Base-by-base conservation (phyloP, 2,797 vertebrate species). In the Xenentodon cancila region DNA sequence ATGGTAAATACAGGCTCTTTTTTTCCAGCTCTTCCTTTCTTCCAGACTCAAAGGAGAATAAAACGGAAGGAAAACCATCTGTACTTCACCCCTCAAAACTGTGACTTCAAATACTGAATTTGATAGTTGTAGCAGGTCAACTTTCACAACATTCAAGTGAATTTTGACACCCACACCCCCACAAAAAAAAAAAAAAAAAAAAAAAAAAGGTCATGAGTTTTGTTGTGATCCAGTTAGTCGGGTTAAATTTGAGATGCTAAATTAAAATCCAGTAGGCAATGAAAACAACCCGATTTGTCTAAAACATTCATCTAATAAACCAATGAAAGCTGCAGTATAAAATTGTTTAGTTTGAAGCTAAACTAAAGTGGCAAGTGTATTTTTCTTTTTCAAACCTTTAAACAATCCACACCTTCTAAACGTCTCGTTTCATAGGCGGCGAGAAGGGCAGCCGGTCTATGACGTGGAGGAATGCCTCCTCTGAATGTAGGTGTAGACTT, bases 401-500 rank as follows among this genome's bases (percentile, higher is more conserved):
- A 22, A 65, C 59, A 71, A 32, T 64, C 27, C 42, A 54, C 34
- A 71, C 32, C 37, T 12, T 66, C 12, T 47, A 60, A 71, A 68
- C 37, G 53, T 46, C 44, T 30, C 19, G 16, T 4, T 54, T 50
- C 46, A 37, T 32, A 67, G 71, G 73, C 43, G 22, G 47, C 22
- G 18, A 21, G 22, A 59, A 30, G 65, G 53, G 54, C 44, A 43
- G 32, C 57, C 34, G 15, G 66, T 68, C 62, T 92, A 94, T 48
- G 90, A 93, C 15, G 90, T 92, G 25, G 91, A 93, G 12, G 93
- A 93, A 53, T 92, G 92, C 68, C 96, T 94, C 90, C 93, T 95
- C 79, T 96, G 92, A 62, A 96, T 92, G 82, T 99, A 99, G 51
- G 94, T 96, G 87, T 97, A 99, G 77, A 99, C 95, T 91, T 99